A percentile compares a stretch with the other conserved stretches of the same genome.
Conservation (phyloP, 2,797 vertebrate genomes). For the Cynodonichthys magdalenae region DNA sequence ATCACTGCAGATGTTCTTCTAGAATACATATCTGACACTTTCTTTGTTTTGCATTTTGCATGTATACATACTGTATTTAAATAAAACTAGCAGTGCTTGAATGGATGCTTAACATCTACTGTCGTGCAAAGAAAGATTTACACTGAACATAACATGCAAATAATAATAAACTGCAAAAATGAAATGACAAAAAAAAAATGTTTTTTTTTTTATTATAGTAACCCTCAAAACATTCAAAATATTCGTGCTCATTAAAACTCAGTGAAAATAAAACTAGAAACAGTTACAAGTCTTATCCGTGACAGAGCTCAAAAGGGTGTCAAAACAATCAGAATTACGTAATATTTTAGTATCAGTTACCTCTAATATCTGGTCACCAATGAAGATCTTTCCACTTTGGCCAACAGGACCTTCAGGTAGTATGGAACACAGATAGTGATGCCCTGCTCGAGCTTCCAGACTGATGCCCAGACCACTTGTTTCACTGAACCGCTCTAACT, state of each 20-base stretch:
- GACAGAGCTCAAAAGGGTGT: too few relatives aligned
- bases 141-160: too few relatives aligned
- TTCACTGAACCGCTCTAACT: conserved; percentile 90
- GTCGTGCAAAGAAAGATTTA: too few relatives aligned
- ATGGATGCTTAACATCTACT: background rate
- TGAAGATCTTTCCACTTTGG: conserved; percentile 84
- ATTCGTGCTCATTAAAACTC: too few relatives aligned
- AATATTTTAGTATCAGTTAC: conserved; percentile 69
- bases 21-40: background rate
- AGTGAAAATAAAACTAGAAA: too few relatives aligned
- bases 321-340: background rate
- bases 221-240: too few relatives aligned
- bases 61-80: background rate
- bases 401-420: conserved; percentile 92
- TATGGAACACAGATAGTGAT: conserved; percentile 92
- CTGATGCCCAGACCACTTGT: conserved; percentile 92
- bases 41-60: background rate
- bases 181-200: too few relatives aligned
- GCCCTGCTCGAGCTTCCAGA: conserved; percentile 89
- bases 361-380: conserved; percentile 92
- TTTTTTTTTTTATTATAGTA: too few relatives aligned
- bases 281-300: too few relatives aligned
- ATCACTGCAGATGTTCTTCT: background rate
- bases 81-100: background rate
- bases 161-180: too few relatives aligned